These are phyloP conservation scores for Bombus pyrosoma DNA, from an alignment of 1,140 invertebrate genomes.

Conservation along the genomic window DNA sequence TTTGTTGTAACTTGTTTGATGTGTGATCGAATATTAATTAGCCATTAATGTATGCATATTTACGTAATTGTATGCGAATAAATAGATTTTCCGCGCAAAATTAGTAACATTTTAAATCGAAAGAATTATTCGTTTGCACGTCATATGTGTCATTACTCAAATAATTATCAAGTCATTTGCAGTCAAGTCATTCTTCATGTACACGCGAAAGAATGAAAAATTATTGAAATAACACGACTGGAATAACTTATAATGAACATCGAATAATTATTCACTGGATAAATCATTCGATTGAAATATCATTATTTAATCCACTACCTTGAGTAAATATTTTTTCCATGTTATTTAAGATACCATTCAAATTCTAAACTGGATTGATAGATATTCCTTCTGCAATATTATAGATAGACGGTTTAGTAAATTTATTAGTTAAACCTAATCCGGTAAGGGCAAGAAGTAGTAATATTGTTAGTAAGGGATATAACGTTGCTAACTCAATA, in stretches of 20 bases:
- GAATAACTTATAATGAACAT: not conserved
- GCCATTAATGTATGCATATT: not conserved
- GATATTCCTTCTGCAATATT: not conserved
- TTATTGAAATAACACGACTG: not conserved
- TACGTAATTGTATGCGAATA: not conserved
- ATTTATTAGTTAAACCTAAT: not conserved
- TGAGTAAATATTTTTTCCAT: too few species aligned
- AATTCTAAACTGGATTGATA: not conserved
- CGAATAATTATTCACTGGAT: too few species aligned
- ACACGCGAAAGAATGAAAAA: not conserved
- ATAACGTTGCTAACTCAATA: not conserved
- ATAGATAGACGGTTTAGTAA: not conserved
- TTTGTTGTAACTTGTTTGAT: too few species aligned
- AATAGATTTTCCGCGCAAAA: not conserved
- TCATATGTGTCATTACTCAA: not conserved
- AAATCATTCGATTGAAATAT: too few species aligned
- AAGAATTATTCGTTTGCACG: not conserved
- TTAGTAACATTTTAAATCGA: not conserved
- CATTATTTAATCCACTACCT: too few species aligned
- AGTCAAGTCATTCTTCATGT: not conserved
- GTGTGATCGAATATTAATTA: not conserved
- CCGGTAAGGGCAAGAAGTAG: not conserved
- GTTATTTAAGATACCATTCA: not conserved
- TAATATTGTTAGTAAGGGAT: not conserved
- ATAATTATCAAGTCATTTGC: not conserved